Conservation (phyloP, 2,797 vertebrate species). For the Bovichtus diacanthus region DNA sequence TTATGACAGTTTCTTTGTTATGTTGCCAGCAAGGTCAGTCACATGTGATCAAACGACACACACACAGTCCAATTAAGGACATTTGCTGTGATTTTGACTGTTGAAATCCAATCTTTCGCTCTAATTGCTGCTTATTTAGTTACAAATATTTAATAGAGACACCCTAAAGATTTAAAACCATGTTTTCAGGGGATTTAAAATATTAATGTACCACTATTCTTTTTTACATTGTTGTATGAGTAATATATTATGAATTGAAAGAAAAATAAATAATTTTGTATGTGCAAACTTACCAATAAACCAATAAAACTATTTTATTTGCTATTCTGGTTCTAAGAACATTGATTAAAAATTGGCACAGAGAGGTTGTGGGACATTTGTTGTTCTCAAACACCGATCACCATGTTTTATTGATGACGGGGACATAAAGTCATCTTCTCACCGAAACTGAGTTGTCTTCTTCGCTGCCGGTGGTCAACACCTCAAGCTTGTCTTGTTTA, state of each 20-base stretch:
- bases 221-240: neutral
- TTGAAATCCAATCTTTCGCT: neutral
- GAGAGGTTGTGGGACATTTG: neutral
- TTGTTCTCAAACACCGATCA: neutral
- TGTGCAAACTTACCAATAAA: neutral
- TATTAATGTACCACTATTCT: neutral
- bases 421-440: constrained; percentile 14
- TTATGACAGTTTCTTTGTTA: neutral
- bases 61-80: neutral
- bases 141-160: neutral
- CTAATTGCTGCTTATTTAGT: neutral
- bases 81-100: neutral
- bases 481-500: constrained; percentile 83
- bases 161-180: neutral
- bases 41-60: no score
- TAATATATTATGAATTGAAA: neutral
- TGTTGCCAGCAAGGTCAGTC: neutral
- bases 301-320: neutral
- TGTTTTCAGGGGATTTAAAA: neutral
- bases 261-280: neutral
- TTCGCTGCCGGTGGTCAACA: constrained; percentile 84
- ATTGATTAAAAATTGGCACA: neutral
- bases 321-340: neutral
- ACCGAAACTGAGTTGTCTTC: constrained; percentile 81
- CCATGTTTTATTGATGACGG: neutral